Base-by-base conservation (phyloP, 2,797 vertebrate genomes). In the Syndactyla subalaris region DNA sequence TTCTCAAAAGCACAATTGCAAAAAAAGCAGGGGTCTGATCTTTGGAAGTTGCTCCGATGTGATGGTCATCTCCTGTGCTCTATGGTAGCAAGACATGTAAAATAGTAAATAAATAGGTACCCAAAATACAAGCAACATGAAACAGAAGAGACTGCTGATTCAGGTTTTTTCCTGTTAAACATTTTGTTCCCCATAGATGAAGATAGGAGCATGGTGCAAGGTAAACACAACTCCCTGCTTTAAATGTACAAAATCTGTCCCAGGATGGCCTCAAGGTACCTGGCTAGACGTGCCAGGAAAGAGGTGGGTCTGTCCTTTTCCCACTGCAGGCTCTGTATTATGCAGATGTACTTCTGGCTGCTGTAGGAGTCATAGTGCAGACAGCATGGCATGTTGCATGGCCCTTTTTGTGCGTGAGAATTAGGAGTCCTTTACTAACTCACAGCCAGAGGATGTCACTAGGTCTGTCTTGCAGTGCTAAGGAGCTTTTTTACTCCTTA, bases 291-390 rank as follows among this genome's bases (percentile, higher is more conserved):
- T 9, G 7, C 20, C 43, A 66, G 43, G 32, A n/a, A n/a, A 55
- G 22, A 45, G 29, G 8, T 54, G 46, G 17, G 8, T 80, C 55
- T 58, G n/a, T 55, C 23, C 26, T 48, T 48, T 49, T 52, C 23
- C 57, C 43, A 1, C 22, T 45, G 39, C 34, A 45, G 70, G 72
- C 43, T 88, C 16, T 67, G 19, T 13, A 8, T 6, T 6, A 4
- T 0, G 0, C 30, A 80, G 68, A 46, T 14, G 19, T 12, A 3
- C 29, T 70, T 3, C 11, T 70, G 83, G 39, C 51, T 66, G 75
- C 79, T 79, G 16, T 24, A 27, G 34, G 29, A 59, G 52, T 43
- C 29, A 23, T 39, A 41, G n/a, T 48, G n/a, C 62, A 86, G 80
- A 51, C 61, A 86, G 52, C 39, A 14, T 18, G 43, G 27, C 27